A percentile compares a stretch with the other conserved stretches of the same genome.
Conservation (phyloP, 2,797 vertebrate genomes). For the Pangasius macronema region DNA sequence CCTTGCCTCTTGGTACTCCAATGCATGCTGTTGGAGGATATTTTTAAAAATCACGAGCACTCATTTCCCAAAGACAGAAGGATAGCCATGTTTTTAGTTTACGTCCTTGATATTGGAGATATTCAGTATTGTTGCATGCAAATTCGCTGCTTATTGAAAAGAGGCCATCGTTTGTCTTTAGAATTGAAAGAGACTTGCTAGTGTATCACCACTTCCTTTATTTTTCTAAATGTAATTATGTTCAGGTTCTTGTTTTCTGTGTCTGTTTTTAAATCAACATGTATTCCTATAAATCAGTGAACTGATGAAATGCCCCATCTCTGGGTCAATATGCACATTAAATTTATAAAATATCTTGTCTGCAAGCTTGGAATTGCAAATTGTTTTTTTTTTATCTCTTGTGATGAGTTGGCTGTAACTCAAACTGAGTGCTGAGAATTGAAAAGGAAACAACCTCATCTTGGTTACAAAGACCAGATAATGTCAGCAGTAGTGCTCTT, state of each 20-base stretch:
- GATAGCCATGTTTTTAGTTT: neutral
- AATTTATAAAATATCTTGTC: neutral
- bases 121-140: conserved; percentile 2
- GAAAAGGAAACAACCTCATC: conserved; percentile 6
- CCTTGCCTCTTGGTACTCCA: neutral
- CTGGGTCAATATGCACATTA: neutral
- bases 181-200: conserved; percentile 7
- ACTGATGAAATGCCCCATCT: neutral
- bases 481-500: neutral
- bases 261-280: neutral
- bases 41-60: neutral
- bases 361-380: neutral
- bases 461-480: neutral
- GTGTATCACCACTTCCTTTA: neutral
- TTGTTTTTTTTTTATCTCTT: neutral
- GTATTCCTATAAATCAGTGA: neutral
- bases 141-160: neutral
- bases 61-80: neutral
- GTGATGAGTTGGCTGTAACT: conserved; percentile 10
- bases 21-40: neutral
- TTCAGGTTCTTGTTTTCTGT: neutral
- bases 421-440: neutral
- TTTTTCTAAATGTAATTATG: neutral
- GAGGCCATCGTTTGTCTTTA: neutral
- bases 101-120: neutral